Evolutionary conservation across 2,888 invertebrate genomes (phyloP), one percentile per base, ranked within the genome.

Genomic region (Drosophila nr. medialis): DNA sequence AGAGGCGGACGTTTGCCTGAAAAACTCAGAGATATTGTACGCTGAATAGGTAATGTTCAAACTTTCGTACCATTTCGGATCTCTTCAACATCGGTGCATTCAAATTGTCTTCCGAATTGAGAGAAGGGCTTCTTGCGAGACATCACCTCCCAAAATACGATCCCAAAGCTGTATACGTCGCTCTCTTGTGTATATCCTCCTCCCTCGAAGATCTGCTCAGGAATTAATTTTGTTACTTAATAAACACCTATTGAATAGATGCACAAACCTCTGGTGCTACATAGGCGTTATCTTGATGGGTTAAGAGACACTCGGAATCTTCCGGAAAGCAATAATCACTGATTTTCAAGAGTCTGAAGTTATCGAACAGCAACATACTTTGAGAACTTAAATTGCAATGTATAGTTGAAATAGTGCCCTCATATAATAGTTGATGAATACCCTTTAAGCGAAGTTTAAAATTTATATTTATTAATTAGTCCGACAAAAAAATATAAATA

Each of bases 101-200:
- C 10, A 32, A 32, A 32, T 32, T 32, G 32, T 32, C 32, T 32
- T 32, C 32, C 32, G 32, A 32, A 32, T 32, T 32, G 10, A 32
- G 32, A 32, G 30, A 32, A 32, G 32, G 32, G 32, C 10, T 10
- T 32, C 32, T 32, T 32, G 32, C 32, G 50, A 0, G 50, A 27
- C 36, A 60, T n/a, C 15, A 50, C n/a, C 21, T 61, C 60, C 51
- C 51, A 51, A 29, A 40, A 24, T 4, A 61, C 42, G 27, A 49
- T 48, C 15, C 59, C 59, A 60, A 60, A 60, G n/a, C 58, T 32
- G 11, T 34, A 45, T 5, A 58, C 34, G 34, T 32, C 45, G 45
- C 38, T 27, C 18, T 24, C 5, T 13, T 24, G 15, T 3, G 32
- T 21, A 32, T 15, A 34, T 7, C 13, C 11, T 21, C 15, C 34